phyloP scores from a whole-genome alignment of 2,888 invertebrate genomes.

The Sphaerophoria rueppellii region DNA sequence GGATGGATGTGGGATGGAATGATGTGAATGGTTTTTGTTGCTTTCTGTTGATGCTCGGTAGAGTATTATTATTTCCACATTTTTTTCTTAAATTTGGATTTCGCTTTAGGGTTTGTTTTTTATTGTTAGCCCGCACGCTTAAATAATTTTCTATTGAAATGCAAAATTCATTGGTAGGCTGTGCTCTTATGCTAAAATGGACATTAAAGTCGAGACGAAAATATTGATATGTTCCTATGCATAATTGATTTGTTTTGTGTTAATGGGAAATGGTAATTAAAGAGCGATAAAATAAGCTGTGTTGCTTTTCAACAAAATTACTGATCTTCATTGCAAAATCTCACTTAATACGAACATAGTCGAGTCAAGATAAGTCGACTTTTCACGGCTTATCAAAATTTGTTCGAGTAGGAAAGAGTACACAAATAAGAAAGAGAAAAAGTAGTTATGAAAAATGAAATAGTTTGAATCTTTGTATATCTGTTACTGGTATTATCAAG shows the following conservation, averaged over 20 bases:
- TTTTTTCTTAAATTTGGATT: constrained; percentile 65
- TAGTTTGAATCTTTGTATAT: too few relatives aligned
- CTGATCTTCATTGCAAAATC: too few relatives aligned
- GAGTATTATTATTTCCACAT: constrained; percentile 54
- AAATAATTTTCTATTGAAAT: constrained; percentile 31
- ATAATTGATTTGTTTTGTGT: neutral
- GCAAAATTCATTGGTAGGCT: constrained; percentile 53
- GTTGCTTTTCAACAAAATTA: too few relatives aligned
- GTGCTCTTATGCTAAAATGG: constrained; percentile 59
- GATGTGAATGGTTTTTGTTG: constrained; percentile 48
- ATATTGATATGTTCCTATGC: constrained; percentile 6
- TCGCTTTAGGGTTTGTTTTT: constrained; percentile 49
- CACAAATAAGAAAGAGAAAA: too few relatives aligned
- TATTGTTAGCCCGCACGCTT: constrained; percentile 32
- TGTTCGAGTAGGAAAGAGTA: too few relatives aligned
- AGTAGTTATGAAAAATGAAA: too few relatives aligned
- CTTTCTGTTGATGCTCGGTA: constrained; percentile 31
- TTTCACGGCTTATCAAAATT: too few relatives aligned
- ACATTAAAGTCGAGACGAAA: constrained; percentile 21
- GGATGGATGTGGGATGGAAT: constrained; percentile 72
- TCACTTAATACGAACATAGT: too few relatives aligned
- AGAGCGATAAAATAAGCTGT: too few relatives aligned
- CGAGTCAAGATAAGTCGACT: too few relatives aligned
- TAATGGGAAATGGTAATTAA: too few relatives aligned
- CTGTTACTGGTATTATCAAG: too few relatives aligned